Percentiles rank a stretch among this genome's conserved stretches.
Conservation (phyloP, 2,888 invertebrate species). For the Plebejus anna region DNA sequence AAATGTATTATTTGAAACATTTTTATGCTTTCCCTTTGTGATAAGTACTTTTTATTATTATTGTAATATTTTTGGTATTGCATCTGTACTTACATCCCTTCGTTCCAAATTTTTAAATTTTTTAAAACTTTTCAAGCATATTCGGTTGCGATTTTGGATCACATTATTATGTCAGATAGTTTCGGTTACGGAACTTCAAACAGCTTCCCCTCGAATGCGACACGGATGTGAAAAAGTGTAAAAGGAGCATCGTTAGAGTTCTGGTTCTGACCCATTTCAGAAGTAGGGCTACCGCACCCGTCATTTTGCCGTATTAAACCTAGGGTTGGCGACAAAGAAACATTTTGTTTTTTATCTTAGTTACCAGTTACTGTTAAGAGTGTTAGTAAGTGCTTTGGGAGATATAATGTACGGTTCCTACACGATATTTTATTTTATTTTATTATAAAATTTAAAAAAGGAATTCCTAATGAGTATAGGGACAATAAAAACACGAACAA, state of each 20-base stretch:
- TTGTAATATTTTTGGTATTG: too few species aligned
- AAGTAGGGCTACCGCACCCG: constrained; percentile 31
- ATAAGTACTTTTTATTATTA: too few species aligned
- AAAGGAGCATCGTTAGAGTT: constrained; percentile 55
- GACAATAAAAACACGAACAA: too few species aligned
- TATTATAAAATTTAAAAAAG: too few species aligned
- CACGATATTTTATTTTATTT: too few species aligned
- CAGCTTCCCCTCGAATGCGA: constrained; percentile 36
- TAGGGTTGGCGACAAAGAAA: background rate
- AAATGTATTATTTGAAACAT: too few species aligned
- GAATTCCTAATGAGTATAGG: too few species aligned
- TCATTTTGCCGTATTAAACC: constrained; percentile 7
- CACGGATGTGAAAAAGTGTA: constrained; percentile 45
- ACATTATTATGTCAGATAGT: background rate
- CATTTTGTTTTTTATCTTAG: too few species aligned
- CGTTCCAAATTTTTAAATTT: background rate
- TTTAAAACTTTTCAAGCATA: background rate
- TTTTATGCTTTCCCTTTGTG: too few species aligned
- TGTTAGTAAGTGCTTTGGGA: too few species aligned
- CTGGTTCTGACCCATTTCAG: constrained; percentile 54
- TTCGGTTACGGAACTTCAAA: constrained; percentile 25
- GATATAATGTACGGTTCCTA: too few species aligned
- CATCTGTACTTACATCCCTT: background rate
- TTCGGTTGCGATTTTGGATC: background rate
- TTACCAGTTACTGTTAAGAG: too few species aligned